phyloP scores from a whole-genome alignment of 2,888 invertebrate species.

The Stenoptilia bipunctidactyla region DNA sequence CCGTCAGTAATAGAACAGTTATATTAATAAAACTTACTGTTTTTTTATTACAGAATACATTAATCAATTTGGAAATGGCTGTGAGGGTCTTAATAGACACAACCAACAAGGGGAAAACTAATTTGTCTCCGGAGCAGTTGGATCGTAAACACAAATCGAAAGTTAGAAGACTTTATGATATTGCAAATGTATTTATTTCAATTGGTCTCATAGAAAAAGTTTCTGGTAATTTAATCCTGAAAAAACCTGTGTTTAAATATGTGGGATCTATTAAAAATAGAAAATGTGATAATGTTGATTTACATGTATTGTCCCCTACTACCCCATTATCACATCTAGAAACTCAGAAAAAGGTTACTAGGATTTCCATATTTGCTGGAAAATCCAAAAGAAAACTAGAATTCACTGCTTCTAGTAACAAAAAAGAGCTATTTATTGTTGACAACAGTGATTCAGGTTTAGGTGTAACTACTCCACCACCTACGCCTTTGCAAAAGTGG shows the following conservation, averaged over 20 bases:
- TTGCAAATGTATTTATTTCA: conserved; percentile 82
- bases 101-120: conserved; percentile 56
- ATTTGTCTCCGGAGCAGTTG: conserved; percentile 59
- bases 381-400: conserved; percentile 61
- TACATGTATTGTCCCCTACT: conserved; percentile 41
- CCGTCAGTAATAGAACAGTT: conserved; percentile 3
- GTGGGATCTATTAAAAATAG: conserved; percentile 66
- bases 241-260: conserved; percentile 78
- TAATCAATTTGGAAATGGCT: conserved; percentile 77
- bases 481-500: conserved; percentile 65
- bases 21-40: conserved; percentile 12
- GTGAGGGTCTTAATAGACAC: conserved; percentile 74
- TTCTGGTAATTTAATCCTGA: conserved; percentile 69
- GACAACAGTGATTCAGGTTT: conserved; percentile 14
- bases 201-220: conserved; percentile 80
- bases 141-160: conserved; percentile 75
- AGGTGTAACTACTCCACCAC: conserved; percentile 49
- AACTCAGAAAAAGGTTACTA: conserved; percentile 27
- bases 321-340: conserved; percentile 43
- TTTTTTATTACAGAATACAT: conserved; percentile 61
- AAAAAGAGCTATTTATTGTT: conserved; percentile 31
- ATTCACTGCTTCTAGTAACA: conserved; percentile 48
- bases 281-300: conserved; percentile 34
- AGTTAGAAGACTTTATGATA: conserved; percentile 81
- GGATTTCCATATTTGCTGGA: conserved; percentile 44